Evolutionary conservation across 2,888 invertebrate genomes (phyloP), one percentile per base, ranked within the genome.

Genomic region (Agrotis ipsilon): DNA sequence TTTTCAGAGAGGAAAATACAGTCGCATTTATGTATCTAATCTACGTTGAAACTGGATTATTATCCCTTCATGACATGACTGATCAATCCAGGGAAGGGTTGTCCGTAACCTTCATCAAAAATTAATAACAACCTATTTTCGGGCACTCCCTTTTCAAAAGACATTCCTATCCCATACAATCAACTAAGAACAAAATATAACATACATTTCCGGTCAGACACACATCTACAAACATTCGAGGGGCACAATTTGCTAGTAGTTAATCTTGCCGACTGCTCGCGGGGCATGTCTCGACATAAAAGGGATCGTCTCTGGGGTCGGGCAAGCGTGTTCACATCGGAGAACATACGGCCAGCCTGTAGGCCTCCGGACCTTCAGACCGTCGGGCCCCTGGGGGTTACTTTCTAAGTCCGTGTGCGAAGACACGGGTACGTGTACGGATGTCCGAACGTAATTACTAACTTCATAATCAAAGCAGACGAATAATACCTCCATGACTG

Each of bases 301-400:
- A 84, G 81, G 78, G 72, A 59, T 63, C 60, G 72, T 74, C 75
- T 71, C 74, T 27, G 63, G 49, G 75, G 51, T 58, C 72, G 60
- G 71, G 75, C 67, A 62, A 79, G 76, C 82, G 82, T 83, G 85
- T 80, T 70, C 81, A 76, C 66, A 66, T 74, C 68, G 75, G 79
- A 55, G 78, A 82, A 78, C 81, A 70, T 54, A 78, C 68, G 70
- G 66, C 24, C 70, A n/a, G n/a, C 48, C 24, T 57, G 13, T n/a
- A 13, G 55, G 24, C 16, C 51, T 2, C 14, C 19, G 51, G 51
- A 76, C 81, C 68, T 54, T 75, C 70, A 66, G 68, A 18, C 70
- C 16, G n/a, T 27, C 32, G 32, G 55, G 24, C 24, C 51, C 16
- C 21, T 51, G 51, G 51, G 54, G 39, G 39, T 32, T 32, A 32